Base-by-base conservation (phyloP, 1,140 invertebrate species). In the Sitobion miscanthi region DNA sequence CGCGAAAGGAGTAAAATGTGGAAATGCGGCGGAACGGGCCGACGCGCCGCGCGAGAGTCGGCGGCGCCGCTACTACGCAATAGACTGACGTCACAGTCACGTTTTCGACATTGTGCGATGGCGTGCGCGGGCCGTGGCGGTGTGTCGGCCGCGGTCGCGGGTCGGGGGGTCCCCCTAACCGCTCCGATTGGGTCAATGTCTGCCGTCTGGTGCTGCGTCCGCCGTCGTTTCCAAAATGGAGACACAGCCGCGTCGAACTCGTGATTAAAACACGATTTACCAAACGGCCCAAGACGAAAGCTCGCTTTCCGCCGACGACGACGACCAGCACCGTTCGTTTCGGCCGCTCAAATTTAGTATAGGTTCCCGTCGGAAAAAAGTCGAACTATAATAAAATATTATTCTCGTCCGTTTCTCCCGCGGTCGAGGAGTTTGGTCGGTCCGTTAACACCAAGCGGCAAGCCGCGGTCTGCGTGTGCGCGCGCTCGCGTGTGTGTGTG, bases 151-250 rank as follows among this genome's bases (percentile, higher is more conserved):
- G 82, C 3, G 25, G 42, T 11, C 8, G 62, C 45, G 91, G 82
- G 23, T 83, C 17, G 91, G 49, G 77, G 91, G 82, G 91, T 94
- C 94, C 93, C 93, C 91, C 94, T 94, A 94, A 92, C 83, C 91
- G 94, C 90, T 69, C 94, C 94, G 94, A 95, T 94, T 94, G 94
- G 94, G 94, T 95, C 94, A 94, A 95, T 94, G 94, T 94, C 94
- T 94, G 94, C 94, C 94, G 94, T 94, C 93, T 94, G 62, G 83
- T 85, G 83, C 30, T 89, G 88, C 89, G 89, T 45, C 57, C 89
- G 89, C 94, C 94, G 94, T 94, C 94, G 94, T 94, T 94, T 94
- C 91, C 91, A 93, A 94, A 94, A 94, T 94, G 94, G 94, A 94
- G 94, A 77, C 62, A n/a, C 62, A n/a, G 62, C n/a, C 62, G 62